Conservation (phyloP, 1,140 invertebrate genomes). For the Hycleus phaleratus region DNA sequence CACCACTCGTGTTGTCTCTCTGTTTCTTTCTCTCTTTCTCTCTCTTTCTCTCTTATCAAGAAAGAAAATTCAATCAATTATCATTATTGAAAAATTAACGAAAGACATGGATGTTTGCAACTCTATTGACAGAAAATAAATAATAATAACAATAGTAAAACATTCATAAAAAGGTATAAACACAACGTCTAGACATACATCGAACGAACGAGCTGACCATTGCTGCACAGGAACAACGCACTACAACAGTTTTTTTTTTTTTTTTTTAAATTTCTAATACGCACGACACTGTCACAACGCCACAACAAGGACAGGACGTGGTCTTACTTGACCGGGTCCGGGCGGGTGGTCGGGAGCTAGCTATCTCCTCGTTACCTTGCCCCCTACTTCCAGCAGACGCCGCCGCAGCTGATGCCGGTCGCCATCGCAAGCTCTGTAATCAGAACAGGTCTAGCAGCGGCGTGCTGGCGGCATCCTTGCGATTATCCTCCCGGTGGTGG, state of each 20-base stretch:
- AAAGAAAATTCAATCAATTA: too few species aligned
- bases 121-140: conserved; percentile 4
- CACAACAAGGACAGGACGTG: conserved; percentile 39
- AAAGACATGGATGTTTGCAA: conserved; percentile 19
- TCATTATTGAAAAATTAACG: neutral
- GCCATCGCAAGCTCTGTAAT: conserved; percentile 54
- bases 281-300: conserved; percentile 42
- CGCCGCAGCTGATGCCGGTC: conserved; percentile 48
- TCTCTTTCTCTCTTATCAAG: too few species aligned
- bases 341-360: conserved; percentile 39
- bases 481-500: neutral
- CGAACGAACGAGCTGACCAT: conserved; percentile 41
- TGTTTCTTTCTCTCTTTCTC: too few species aligned
- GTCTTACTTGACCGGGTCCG: conserved; percentile 41
- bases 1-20: neutral
- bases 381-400: conserved; percentile 56
- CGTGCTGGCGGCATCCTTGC: conserved; percentile 14
- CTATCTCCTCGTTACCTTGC: conserved; percentile 56
- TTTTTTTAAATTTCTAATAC: conserved; percentile 33
- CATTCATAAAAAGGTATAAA: conserved; percentile 20
- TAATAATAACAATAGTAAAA: neutral
- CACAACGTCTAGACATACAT: conserved; percentile 42
- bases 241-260: conserved; percentile 27
- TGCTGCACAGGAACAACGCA: conserved; percentile 39
- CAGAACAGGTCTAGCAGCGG: conserved; percentile 48